Base-by-base conservation (phyloP, 2,888 invertebrate genomes). In the Cephus nigrinus region DNA sequence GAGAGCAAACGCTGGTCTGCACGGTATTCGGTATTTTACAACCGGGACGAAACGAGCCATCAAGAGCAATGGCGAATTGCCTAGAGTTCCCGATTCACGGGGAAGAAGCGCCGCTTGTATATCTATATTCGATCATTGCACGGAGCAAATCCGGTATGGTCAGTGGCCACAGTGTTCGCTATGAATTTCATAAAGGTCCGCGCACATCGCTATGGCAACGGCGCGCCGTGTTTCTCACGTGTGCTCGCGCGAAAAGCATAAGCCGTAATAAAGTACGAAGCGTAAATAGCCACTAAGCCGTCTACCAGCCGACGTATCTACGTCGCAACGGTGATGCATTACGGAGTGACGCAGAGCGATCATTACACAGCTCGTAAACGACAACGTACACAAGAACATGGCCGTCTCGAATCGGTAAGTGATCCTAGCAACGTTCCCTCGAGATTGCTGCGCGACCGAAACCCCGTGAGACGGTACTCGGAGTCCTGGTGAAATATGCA, bases 401-500 rank as follows among this genome's bases (percentile, higher is more conserved):
- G 68, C 32, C 32, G 68, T 75, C 36, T 34, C 68, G 76, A 76
- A 76, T 76, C 34, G 32, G 34, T 73, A 34, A 76, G 72, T 72
- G 76, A 34, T 76, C 15, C 75, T 36, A n/a, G 69, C 68, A 33
- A 31, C 68, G 72, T 23, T n/a, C 32, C 32, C 74, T 31, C 74
- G 3, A 30, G 34, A 32, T 35, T 40, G 30, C 32, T 76, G 71
- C 15, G 71, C 71, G 31, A 71, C 71, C 71, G 9, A 71, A 71
- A 71, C 12, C 55, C 69, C 74, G 71, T 40, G 69, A 75, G 74
- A 75, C 69, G 34, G 74, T 71, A 74, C 74, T 69, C 74, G 33
- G 75, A 55, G 75, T 55, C 55, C 55, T 23, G 77, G 74, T 77
- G 71, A 77, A 75, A 77, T 77, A 74, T 77, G 77, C 77, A 77